phyloP scores from a whole-genome alignment of 2,113 vertebrate species.

The Callionymus lyra region DNA sequence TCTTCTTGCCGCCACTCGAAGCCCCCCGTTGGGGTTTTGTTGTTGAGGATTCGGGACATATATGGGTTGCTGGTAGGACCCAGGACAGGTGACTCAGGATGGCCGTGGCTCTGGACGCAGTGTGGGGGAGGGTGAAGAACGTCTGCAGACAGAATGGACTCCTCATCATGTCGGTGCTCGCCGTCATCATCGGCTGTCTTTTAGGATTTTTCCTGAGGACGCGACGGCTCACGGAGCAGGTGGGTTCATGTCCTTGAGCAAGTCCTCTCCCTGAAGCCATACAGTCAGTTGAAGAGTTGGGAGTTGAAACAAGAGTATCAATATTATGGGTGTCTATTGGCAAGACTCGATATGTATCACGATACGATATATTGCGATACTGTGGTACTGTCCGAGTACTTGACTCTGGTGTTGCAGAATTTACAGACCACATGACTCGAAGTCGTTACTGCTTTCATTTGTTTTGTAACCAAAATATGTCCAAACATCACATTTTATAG shows the following conservation, averaged over 20 bases:
- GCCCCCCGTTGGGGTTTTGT: conserved; percentile 22
- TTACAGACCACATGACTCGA: too few relatives aligned
- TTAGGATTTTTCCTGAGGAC: conserved; percentile 93
- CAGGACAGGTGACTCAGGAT: conserved; percentile 60
- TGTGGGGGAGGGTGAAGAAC: conserved; percentile 79
- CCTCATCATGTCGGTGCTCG: conserved; percentile 90
- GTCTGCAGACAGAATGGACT: conserved; percentile 88
- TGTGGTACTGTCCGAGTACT: too few relatives aligned
- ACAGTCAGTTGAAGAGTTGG: too few relatives aligned
- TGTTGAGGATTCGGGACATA: conserved; percentile 19
- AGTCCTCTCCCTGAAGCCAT: neutral
- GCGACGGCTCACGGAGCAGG: conserved; percentile 83
- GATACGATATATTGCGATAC: too few relatives aligned
- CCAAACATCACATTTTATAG: too few relatives aligned
- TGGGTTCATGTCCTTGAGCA: conserved; percentile 48
- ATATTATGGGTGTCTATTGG: too few relatives aligned
- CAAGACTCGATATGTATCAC: too few relatives aligned
- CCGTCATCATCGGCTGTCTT: conserved; percentile 88
- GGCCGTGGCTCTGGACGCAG: conserved; percentile 76
- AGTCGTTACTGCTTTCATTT: too few relatives aligned
- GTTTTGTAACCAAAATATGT: too few relatives aligned
- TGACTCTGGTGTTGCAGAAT: too few relatives aligned
- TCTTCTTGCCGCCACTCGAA: neutral
- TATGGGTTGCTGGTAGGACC: conserved; percentile 70
- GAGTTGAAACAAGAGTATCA: too few relatives aligned